Conservation (phyloP, 2,888 invertebrate species). For the Athalia rosae region DNA sequence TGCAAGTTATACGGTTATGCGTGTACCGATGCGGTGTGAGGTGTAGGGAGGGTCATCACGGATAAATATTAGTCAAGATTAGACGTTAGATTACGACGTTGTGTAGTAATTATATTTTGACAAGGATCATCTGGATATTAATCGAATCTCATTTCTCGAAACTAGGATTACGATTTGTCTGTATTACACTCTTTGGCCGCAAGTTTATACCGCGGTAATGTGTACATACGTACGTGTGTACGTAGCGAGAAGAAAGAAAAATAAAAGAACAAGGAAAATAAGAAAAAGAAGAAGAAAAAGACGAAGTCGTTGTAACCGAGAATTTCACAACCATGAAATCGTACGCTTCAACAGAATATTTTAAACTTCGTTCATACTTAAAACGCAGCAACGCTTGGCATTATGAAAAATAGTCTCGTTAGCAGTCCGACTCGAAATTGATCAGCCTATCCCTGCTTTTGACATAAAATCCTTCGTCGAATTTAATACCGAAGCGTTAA, state of each 20-base stretch:
- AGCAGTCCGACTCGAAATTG: constrained; percentile 36
- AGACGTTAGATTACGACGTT: constrained; percentile 53
- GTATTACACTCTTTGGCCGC: constrained; percentile 59
- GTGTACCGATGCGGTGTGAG: background rate
- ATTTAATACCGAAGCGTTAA: background rate
- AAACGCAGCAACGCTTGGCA: background rate
- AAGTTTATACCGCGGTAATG: background rate
- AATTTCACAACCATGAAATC: constrained; percentile 42
- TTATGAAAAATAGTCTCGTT: constrained; percentile 33
- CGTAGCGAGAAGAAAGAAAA: constrained; percentile 24
- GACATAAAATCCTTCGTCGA: constrained; percentile 4
- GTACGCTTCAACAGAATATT: constrained; percentile 40
- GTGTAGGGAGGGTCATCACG: constrained; percentile 6
- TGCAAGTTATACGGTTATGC: constrained; percentile 16
- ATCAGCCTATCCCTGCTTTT: constrained; percentile 25
- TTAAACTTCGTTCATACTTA: background rate
- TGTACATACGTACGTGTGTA: constrained; percentile 22
- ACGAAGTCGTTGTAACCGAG: constrained; percentile 45
- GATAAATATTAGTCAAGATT: constrained; percentile 71
- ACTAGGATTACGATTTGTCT: constrained; percentile 70
- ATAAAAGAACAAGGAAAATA: constrained; percentile 40
- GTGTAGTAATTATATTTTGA: constrained; percentile 65
- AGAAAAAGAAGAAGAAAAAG: constrained; percentile 54
- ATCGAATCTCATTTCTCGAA: constrained; percentile 67
- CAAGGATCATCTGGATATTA: constrained; percentile 71